Percentiles rank a stretch among this genome's conserved stretches.
These are phyloP conservation scores for Radopholus similis DNA, from an alignment of 1,140 invertebrate genomes.

Conservation along the genomic window DNA sequence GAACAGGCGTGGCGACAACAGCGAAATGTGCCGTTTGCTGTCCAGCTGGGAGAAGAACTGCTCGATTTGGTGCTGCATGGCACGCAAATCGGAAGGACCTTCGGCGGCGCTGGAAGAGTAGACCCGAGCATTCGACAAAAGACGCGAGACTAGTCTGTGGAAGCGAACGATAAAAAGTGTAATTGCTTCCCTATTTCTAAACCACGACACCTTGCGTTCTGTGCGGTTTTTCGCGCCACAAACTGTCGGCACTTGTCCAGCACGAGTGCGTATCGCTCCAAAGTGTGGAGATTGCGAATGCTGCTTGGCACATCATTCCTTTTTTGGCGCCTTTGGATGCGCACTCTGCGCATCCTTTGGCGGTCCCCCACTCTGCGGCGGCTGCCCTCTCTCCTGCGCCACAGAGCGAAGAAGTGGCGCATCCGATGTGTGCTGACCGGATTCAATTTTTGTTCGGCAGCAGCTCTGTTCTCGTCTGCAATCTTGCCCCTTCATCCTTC, in stretches of 20 bases:
- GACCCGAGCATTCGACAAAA: neutral
- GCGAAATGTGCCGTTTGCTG: neutral
- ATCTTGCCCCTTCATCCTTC: too few relatives aligned
- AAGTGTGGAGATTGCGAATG: neutral
- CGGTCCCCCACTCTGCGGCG: neutral
- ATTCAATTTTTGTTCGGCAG: neutral
- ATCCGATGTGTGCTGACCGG: neutral
- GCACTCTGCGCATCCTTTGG: neutral
- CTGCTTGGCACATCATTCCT: neutral
- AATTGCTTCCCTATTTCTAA: neutral
- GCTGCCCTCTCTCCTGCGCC: neutral
- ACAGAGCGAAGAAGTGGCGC: constrained; percentile 6
- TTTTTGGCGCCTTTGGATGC: neutral
- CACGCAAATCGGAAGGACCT: neutral
- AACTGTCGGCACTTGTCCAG: constrained; percentile 2
- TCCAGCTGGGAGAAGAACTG: neutral
- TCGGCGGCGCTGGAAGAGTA: neutral
- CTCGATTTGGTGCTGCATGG: neutral
- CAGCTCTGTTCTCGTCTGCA: too few relatives aligned
- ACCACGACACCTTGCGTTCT: constrained; percentile 2
- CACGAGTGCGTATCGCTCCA: neutral
- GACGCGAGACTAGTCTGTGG: neutral
- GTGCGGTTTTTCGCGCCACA: neutral
- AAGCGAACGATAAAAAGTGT: neutral
- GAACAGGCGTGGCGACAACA: constrained; percentile 9